Conservation (phyloP, 2,888 invertebrate genomes). For the Vesta saturnalis region DNA sequence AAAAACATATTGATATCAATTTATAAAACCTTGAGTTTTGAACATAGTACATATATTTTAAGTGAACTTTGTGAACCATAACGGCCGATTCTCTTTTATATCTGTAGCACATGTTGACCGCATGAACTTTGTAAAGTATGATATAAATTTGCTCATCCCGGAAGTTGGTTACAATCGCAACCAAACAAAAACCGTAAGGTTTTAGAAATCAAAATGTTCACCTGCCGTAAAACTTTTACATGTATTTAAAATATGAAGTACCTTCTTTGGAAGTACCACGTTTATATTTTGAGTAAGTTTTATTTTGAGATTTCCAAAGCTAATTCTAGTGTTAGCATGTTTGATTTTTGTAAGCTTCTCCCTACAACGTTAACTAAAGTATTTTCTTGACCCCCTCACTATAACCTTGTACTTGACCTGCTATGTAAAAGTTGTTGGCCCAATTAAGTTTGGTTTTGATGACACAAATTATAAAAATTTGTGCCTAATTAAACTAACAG, state of each 20-base stretch:
- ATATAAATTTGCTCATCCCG: constrained; percentile 16
- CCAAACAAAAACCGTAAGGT: too few relatives aligned
- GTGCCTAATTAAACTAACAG: background rate
- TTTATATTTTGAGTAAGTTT: too few relatives aligned
- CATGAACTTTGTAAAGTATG: constrained; percentile 18
- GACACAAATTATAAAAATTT: background rate
- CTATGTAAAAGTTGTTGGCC: background rate
- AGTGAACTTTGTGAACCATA: constrained; percentile 19
- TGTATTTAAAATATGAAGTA: too few relatives aligned
- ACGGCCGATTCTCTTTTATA: constrained; percentile 17
- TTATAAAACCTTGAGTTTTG: constrained; percentile 12
- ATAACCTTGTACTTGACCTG: background rate
- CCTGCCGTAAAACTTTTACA: too few relatives aligned
- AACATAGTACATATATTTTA: constrained; percentile 20
- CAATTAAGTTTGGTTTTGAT: background rate
- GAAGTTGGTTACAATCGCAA: too few relatives aligned
- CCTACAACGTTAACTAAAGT: background rate
- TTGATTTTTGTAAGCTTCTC: too few relatives aligned
- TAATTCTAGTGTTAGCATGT: too few relatives aligned
- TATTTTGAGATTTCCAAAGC: too few relatives aligned
- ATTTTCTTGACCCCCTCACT: background rate
- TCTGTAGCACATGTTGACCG: constrained; percentile 23
- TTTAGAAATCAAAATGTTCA: too few relatives aligned
- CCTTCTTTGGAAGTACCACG: too few relatives aligned
- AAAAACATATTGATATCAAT: background rate